Base-by-base conservation (phyloP, 2,113 vertebrate species). In the Alligator mississippiensis region DNA sequence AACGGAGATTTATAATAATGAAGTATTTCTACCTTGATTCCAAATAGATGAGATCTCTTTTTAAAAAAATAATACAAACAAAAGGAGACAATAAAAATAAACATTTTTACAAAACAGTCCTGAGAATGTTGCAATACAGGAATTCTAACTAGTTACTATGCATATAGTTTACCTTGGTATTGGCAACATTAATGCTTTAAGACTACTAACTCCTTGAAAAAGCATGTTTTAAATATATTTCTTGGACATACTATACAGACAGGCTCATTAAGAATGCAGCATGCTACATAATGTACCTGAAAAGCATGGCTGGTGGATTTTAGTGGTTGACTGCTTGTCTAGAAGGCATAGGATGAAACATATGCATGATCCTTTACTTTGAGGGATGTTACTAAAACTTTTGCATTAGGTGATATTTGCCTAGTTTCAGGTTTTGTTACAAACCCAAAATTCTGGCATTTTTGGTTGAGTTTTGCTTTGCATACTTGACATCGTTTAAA, bases 401-500 rank as follows among this genome's bases (percentile, higher is more conserved):
- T 72, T 63, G 85, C 74, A 86, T 89, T 15, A 30, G 68, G 25
- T 93, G 70, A 82, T 25, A n/a, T 82, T 83, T 92, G 70, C 18
- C 28, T 57, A 10, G 80, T 81, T 90, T 92, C 79, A 82, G 24
- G 21, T 95, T 88, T 94, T 79, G 75, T 70, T 92, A 60, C 24
- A 92, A 87, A 77, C 22, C 62, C 30, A 77, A 92, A 75, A 8
- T 7, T 47, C 58, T 74, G 64, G 88, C 93, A 62, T 18, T 77
- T 95, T 85, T 85, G 55, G 15, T 82, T 92, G n/a, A 70, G 17
- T 79, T 93, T 92, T 85, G 2, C 15, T 92, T 77, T 92, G 54
- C 72, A 82, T 82, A 74, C 28, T 94, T 94, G 68, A 90, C 88
- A 84, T 12, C 84, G 58, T 38, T 86, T 80, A 85, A 90, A 94